Conservation (phyloP, 2,113 vertebrate genomes). For the Chionomys nivalis region DNA sequence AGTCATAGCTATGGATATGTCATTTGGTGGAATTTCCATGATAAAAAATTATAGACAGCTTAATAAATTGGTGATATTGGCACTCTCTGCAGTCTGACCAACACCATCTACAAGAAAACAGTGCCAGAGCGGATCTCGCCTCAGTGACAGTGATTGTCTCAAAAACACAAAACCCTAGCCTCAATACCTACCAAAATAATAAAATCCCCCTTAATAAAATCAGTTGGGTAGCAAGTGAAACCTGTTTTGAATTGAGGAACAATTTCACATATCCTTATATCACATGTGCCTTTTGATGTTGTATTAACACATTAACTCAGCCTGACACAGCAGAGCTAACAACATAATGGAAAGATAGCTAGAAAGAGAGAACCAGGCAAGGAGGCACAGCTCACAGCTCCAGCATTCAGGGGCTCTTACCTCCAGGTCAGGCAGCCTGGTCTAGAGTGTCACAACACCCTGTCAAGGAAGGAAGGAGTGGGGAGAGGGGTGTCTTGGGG, state of each 20-base stretch:
- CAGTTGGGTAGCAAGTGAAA: background rate
- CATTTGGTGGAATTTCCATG: background rate
- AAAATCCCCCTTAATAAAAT: background rate
- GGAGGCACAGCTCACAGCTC: too few relatives aligned
- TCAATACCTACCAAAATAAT: background rate
- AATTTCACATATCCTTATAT: background rate
- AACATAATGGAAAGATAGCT: background rate
- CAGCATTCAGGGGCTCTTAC: background rate
- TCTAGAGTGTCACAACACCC: background rate
- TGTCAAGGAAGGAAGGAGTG: background rate
- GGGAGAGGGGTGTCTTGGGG: background rate
- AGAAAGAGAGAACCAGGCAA: background rate
- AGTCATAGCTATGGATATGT: background rate
- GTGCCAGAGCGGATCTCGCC: too few relatives aligned
- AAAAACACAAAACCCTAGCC: background rate
- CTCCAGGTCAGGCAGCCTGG: background rate
- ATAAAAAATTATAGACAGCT: background rate
- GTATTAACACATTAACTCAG: background rate
- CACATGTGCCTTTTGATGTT: background rate
- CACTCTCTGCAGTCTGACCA: background rate
- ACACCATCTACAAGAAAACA: background rate
- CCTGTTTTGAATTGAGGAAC: background rate
- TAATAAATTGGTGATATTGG: background rate
- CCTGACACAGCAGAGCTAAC: background rate
- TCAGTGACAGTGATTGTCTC: too few relatives aligned